phyloP scores from a whole-genome alignment of 2,113 vertebrate genomes.

The Shinisaurus crocodilurus region DNA sequence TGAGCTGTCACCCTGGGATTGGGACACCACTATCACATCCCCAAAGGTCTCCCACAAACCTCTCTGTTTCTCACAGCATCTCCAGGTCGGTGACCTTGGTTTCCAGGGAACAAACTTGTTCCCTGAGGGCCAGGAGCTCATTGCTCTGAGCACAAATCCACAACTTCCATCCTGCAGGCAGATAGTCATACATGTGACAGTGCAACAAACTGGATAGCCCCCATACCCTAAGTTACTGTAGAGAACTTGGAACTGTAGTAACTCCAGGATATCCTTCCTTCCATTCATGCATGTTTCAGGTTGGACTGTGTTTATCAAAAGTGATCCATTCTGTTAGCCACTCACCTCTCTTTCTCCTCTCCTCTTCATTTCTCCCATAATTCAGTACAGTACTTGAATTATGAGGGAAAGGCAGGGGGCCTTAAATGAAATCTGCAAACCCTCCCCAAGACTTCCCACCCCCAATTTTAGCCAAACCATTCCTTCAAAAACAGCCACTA shows the following conservation, averaged over 20 bases:
- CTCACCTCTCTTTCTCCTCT: background rate
- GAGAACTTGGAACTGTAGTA: background rate
- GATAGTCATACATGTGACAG: too few relatives aligned
- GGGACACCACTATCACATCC: too few relatives aligned
- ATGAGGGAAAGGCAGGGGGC: background rate
- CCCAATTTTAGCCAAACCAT: background rate
- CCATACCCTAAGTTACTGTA: background rate
- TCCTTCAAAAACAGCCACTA: background rate
- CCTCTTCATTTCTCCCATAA: too few relatives aligned
- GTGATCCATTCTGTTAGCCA: background rate
- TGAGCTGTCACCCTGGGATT: too few relatives aligned
- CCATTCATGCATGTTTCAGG: background rate
- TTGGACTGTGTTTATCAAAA: background rate
- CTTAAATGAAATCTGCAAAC: background rate
- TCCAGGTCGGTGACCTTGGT: too few relatives aligned
- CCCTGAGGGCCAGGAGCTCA: too few relatives aligned
- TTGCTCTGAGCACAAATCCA: too few relatives aligned
- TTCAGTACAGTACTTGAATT: background rate
- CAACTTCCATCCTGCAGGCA: too few relatives aligned
- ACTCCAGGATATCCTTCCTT: background rate
- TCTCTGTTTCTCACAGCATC: too few relatives aligned
- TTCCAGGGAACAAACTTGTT: too few relatives aligned
- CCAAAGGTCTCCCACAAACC: too few relatives aligned
- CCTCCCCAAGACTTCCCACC: background rate
- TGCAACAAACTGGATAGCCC: too few relatives aligned